Percentiles rank a stretch among this genome's conserved stretches.
Evolutionary conservation across 2,888 invertebrate species (phyloP).

Genomic region (Pammene fasciana): DNA sequence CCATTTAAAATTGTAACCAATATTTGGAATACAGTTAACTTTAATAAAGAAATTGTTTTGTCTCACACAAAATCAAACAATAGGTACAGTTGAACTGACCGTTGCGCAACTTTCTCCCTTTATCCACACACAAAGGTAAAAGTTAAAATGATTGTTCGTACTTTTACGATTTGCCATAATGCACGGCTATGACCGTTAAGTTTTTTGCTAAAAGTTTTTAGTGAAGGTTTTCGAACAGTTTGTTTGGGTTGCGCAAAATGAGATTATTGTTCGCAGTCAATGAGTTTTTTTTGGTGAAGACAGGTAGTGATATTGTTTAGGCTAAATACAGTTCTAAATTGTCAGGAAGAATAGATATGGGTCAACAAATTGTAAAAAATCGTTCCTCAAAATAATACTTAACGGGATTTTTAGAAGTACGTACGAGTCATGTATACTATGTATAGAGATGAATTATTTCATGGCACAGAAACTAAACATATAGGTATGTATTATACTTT

Average conservation of each 20-base stretch:
- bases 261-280: conserved; percentile 22
- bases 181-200: conserved; percentile 49
- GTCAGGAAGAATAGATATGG: conserved; percentile 10
- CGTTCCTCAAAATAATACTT: too few relatives aligned
- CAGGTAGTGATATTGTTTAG: conserved; percentile 26
- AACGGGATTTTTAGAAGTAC: too few relatives aligned
- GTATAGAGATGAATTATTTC: too few relatives aligned
- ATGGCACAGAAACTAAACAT: too few relatives aligned
- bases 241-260: conserved; percentile 38
- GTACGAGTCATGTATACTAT: too few relatives aligned
- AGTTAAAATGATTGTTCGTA: conserved; percentile 62
- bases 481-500: too few relatives aligned
- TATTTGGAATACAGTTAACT: conserved; percentile 54
- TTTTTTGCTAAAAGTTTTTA: conserved; percentile 58
- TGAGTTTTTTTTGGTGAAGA: conserved; percentile 17
- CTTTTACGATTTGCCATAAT: conserved; percentile 64
- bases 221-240: conserved; percentile 48
- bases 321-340: neutral
- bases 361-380: conserved; percentile 3
- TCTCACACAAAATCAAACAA: conserved; percentile 58
- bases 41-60: conserved; percentile 56
- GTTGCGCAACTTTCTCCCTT: conserved; percentile 81
- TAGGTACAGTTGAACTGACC: conserved; percentile 72
- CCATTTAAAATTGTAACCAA: conserved; percentile 39
- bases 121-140: conserved; percentile 74